A percentile compares a stretch with the other conserved stretches of the same genome.
Evolutionary conservation across 1,140 invertebrate species (phyloP).

Genomic region (Drosophila lacertosa): DNA sequence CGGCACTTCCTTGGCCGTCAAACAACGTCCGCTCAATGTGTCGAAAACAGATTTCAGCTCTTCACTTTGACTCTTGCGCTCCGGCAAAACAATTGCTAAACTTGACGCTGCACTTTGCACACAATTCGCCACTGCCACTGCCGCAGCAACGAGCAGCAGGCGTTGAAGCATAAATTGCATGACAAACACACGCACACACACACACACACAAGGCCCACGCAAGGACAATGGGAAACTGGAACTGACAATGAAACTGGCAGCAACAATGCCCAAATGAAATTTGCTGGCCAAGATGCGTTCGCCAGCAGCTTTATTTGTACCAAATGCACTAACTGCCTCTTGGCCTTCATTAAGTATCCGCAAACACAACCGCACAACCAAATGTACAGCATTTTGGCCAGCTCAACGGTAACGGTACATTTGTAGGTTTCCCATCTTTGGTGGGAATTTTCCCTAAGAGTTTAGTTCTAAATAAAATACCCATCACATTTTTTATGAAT

Average conservation of each 20-base stretch:
- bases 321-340: slow-evolving; percentile 5
- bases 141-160: slow-evolving; percentile 23
- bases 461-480: no score
- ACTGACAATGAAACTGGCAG: slow-evolving; percentile 13
- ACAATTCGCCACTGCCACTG: slow-evolving; percentile 21
- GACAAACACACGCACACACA: slow-evolving; percentile 40
- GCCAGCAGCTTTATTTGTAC: slow-evolving; percentile 18
- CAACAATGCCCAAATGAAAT: slow-evolving; percentile 26
- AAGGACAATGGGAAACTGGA: slow-evolving; percentile 24
- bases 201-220: background rate
- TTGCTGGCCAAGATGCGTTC: slow-evolving; percentile 23
- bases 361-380: background rate
- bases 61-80: slow-evolving; percentile 4
- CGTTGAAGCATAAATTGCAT: slow-evolving; percentile 55
- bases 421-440: no score
- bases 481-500: no score
- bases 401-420: background rate
- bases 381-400: background rate
- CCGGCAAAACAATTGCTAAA: slow-evolving; percentile 40
- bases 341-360: slow-evolving; percentile 3
- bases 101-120: slow-evolving; percentile 49
- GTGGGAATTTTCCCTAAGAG: no score
- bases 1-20: slow-evolving; percentile 32
- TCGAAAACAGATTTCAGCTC: slow-evolving; percentile 47
- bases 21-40: slow-evolving; percentile 31